Evolutionary conservation across 2,888 invertebrate species (phyloP).

Genomic region (Oegoconia quadripuncta): DNA sequence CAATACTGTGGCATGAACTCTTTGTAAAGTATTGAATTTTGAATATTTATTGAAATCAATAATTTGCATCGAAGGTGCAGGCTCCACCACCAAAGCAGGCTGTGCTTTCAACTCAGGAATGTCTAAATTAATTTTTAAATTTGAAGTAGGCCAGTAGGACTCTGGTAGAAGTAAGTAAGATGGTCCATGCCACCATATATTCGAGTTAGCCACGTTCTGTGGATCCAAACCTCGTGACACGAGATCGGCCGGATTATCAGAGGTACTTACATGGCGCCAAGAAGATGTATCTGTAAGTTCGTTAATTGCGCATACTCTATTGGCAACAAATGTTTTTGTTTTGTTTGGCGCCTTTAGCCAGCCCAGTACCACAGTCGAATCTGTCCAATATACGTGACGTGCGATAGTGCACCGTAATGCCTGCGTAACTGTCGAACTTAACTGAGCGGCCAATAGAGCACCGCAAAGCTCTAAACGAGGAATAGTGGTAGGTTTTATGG

Average conservation of each 20-base stretch:
- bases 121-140: not conserved
- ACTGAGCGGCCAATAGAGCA: slow-evolving; percentile 4
- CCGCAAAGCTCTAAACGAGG: slow-evolving; percentile 12
- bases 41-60: not conserved
- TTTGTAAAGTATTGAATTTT: not conserved
- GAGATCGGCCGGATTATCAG: slow-evolving; percentile 5
- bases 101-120: slow-evolving; percentile 1
- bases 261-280: slow-evolving; percentile 2
- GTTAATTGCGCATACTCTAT: slow-evolving; percentile 3
- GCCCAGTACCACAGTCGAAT: slow-evolving; percentile 4
- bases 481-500: slow-evolving; percentile 10
- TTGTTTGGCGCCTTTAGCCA: slow-evolving; percentile 3
- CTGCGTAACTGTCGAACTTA: not conserved
- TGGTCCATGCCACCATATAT: slow-evolving; percentile 7
- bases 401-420: slow-evolving; percentile 1
- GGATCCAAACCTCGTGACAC: slow-evolving; percentile 4
- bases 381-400: slow-evolving; percentile 3
- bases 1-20: not conserved
- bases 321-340: slow-evolving; percentile 7
- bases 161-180: not conserved
- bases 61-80: too few relatives aligned
- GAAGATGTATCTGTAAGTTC: not conserved
- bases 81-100: not conserved
- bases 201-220: not conserved
- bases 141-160: not conserved